A percentile compares a stretch with the other conserved stretches of the same genome.
Conservation (phyloP, 2,888 invertebrate species). For the Agriopis leucophaearia region DNA sequence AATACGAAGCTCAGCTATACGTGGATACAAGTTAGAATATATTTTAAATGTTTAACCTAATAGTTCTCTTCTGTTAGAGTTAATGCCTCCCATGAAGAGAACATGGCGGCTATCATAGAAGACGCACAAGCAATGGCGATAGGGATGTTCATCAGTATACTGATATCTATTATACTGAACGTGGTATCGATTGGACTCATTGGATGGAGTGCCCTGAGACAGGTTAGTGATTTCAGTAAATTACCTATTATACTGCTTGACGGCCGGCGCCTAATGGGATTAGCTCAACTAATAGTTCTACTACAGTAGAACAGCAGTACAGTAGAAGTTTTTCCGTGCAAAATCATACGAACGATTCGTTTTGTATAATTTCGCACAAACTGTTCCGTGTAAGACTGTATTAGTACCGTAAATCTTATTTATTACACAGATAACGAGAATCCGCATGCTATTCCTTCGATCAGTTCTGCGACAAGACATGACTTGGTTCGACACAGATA, state of each 20-base stretch:
- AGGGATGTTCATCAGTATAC: slow-evolving; percentile 73
- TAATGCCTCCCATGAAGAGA: slow-evolving; percentile 78
- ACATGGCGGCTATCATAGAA: slow-evolving; percentile 83
- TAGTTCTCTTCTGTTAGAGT: slow-evolving; percentile 56
- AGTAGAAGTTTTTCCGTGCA: no score
- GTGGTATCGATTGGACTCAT: slow-evolving; percentile 85
- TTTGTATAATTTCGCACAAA: no score
- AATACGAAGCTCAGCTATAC: no score
- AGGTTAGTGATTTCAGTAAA: slow-evolving; percentile 59
- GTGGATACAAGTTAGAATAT: no score
- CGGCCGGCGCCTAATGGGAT: no score
- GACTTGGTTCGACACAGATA: slow-evolving; percentile 90
- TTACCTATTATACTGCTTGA: no score
- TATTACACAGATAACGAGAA: slow-evolving; percentile 83
- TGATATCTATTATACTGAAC: slow-evolving; percentile 65
- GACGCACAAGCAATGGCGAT: slow-evolving; percentile 85
- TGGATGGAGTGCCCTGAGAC: slow-evolving; percentile 86
- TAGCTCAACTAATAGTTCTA: no score
- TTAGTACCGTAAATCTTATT: not conserved
- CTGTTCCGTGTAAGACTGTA: no score
- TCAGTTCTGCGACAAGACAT: slow-evolving; percentile 90
- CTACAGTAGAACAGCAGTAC: no score
- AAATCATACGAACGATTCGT: no score
- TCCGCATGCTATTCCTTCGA: slow-evolving; percentile 87
- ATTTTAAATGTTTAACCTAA: not conserved